Percentiles rank a stretch among this genome's conserved stretches.
These are phyloP conservation scores for Amphiprion percula DNA, from an alignment of 2,113 vertebrate species.

Conservation along the genomic window DNA sequence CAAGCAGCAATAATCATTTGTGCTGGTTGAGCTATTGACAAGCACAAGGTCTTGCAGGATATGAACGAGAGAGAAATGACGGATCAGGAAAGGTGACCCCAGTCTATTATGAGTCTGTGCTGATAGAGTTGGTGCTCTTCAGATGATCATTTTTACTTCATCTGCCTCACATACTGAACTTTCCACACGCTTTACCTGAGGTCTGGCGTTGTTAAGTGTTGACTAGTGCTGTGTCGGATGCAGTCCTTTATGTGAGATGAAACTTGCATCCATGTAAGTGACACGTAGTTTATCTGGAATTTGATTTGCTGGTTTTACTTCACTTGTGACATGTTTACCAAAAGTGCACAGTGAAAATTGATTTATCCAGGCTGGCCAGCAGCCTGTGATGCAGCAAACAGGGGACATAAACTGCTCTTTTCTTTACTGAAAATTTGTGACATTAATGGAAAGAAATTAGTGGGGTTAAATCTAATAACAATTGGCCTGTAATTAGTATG, in stretches of 20 bases:
- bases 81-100: background rate
- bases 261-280: background rate
- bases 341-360: background rate
- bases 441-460: conserved; percentile 20
- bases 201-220: background rate
- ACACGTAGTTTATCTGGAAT: background rate
- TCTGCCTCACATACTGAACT: background rate
- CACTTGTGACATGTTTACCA: background rate
- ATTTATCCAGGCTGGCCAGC: background rate
- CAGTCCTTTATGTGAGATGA: background rate
- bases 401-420: background rate
- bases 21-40: background rate
- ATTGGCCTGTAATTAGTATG: conserved; percentile 13
- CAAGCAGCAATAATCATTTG: background rate
- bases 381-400: background rate
- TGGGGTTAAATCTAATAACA: conserved; percentile 13
- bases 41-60: background rate
- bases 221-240: background rate
- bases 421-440: background rate
- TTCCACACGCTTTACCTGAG: background rate
- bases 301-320: background rate
- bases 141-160: background rate
- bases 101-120: background rate
- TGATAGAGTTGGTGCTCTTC: background rate
- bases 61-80: background rate